These are phyloP conservation scores for Axis porcinus DNA, from an alignment of 2,113 vertebrate species.

Conservation along the genomic window DNA sequence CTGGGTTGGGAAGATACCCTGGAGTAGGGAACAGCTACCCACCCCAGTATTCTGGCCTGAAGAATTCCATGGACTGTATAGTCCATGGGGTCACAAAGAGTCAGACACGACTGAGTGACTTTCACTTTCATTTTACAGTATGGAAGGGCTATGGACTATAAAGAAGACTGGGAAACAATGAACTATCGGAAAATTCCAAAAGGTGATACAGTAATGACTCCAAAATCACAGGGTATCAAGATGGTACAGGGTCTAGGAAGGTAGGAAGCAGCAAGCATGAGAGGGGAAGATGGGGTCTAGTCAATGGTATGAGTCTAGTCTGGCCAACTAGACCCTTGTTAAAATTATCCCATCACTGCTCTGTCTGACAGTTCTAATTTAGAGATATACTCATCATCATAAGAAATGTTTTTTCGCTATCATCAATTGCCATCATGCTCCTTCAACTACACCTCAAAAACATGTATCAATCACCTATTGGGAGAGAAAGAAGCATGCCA, in stretches of 20 bases:
- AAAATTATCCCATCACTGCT: not conserved
- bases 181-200: not conserved
- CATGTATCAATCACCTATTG: not conserved
- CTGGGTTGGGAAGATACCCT: not conserved
- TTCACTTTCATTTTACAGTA: not conserved
- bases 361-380: not conserved
- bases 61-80: not conserved
- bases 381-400: not conserved
- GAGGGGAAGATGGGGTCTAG: not conserved
- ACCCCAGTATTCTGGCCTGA: not conserved
- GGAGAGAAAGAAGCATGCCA: not conserved
- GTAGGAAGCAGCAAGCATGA: not conserved
- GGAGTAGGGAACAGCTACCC: not conserved
- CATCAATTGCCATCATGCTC: not conserved
- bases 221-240: not conserved
- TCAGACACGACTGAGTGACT: not conserved
- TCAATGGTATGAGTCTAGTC: not conserved
- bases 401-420: not conserved
- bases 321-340: not conserved
- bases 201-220: not conserved
- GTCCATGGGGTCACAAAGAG: not conserved
- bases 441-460: not conserved
- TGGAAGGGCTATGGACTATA: not conserved
- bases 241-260: not conserved
- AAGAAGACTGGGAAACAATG: not conserved